These are phyloP conservation scores for Eulemur albifrons DNA, from an alignment of 2,797 vertebrate species.

Conservation along the genomic window DNA sequence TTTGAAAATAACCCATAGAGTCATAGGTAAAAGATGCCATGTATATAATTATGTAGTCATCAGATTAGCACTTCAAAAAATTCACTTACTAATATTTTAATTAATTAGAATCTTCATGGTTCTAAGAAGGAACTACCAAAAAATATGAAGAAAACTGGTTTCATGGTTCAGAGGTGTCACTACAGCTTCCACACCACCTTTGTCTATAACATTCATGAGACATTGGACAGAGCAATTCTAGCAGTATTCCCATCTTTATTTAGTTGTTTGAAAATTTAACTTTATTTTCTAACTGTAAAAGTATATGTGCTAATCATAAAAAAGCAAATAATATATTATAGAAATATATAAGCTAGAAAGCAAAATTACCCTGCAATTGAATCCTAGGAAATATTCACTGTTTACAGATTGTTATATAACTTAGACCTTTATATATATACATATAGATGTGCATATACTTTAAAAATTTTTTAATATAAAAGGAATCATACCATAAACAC, in stretches of 20 bases:
- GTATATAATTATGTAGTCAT: slow-evolving; percentile 12
- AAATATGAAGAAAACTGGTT: neutral
- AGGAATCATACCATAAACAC: neutral
- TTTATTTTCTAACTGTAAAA: slow-evolving; percentile 22
- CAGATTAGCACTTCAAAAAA: neutral
- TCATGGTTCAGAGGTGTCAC: neutral
- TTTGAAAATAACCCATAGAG: neutral
- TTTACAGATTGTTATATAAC: neutral
- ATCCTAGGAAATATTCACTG: neutral
- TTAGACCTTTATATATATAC: neutral
- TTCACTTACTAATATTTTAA: neutral
- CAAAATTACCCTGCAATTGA: slow-evolving; percentile 4
- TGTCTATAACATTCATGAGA: neutral
- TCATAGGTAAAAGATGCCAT: neutral
- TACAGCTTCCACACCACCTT: neutral
- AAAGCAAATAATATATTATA: neutral
- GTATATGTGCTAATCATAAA: neutral
- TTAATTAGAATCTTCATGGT: slow-evolving; percentile 23
- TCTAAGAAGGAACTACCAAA: slow-evolving; percentile 3
- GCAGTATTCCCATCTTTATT: neutral
- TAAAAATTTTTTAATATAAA: neutral
- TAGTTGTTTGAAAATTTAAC: slow-evolving; percentile 14
- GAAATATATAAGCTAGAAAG: neutral
- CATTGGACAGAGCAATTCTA: neutral
- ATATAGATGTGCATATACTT: neutral